These are phyloP conservation scores for Corynorhinus townsendii DNA, from an alignment of 2,113 vertebrate species.

Conservation along the genomic window DNA sequence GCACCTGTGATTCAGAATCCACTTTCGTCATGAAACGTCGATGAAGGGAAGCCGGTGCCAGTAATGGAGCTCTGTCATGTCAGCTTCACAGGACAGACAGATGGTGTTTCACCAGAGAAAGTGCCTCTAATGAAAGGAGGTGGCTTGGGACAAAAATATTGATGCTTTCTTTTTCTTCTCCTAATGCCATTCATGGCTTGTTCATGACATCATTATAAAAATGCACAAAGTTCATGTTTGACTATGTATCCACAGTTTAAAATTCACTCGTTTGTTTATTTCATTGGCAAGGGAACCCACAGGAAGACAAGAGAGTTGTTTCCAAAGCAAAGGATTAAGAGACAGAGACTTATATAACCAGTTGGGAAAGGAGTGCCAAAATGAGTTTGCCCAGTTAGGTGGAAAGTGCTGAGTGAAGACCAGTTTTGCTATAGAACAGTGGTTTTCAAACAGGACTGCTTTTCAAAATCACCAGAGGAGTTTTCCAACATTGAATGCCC, in stretches of 20 bases:
- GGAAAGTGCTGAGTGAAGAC: background rate
- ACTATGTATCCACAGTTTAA: background rate
- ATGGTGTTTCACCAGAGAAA: conserved; percentile 12
- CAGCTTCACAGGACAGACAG: conserved; percentile 7
- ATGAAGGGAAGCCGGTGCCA: conserved; percentile 43
- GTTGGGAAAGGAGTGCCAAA: background rate
- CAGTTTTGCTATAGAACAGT: background rate
- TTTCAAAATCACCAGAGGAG: background rate
- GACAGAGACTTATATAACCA: background rate
- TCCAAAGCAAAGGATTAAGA: background rate
- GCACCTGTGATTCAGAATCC: conserved; percentile 36
- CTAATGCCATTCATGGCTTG: background rate
- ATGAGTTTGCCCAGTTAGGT: background rate
- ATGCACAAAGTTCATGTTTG: background rate
- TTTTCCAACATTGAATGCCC: background rate
- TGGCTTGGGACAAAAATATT: background rate
- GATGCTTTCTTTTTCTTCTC: background rate
- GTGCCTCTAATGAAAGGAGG: background rate
- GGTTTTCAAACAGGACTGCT: background rate
- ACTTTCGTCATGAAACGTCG: conserved; percentile 39
- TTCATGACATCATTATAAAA: background rate
- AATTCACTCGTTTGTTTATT: background rate
- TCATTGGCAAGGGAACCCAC: background rate
- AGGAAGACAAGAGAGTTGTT: background rate
- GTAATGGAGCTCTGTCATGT: conserved; percentile 45